Conservation (phyloP, 1,140 invertebrate species). For the Pemphigus obesinymphae region DNA sequence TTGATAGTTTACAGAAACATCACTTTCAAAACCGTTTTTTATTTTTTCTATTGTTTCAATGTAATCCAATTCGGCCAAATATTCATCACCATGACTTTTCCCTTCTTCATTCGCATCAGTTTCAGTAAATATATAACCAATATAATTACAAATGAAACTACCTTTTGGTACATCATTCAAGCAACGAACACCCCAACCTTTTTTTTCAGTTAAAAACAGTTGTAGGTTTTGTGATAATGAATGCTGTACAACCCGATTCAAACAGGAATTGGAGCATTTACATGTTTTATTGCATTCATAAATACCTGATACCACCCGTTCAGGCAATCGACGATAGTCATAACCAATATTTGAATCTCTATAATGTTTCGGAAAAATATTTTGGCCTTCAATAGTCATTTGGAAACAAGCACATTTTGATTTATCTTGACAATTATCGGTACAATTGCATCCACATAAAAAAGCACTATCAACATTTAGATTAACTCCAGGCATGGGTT, state of each 20-base stretch:
- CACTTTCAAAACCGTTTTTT: constrained; percentile 76
- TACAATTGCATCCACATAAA: constrained; percentile 84
- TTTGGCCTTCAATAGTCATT: constrained; percentile 69
- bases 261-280: constrained; percentile 72
- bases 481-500: constrained; percentile 76
- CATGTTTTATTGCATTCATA: constrained; percentile 90
- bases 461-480: constrained; percentile 82
- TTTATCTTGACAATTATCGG: constrained; percentile 83
- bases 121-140: constrained; percentile 86
- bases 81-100: constrained; percentile 85
- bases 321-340: constrained; percentile 71
- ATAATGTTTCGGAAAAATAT: constrained; percentile 53
- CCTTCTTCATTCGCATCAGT: constrained; percentile 76
- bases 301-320: constrained; percentile 82
- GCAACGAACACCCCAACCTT: constrained; percentile 94
- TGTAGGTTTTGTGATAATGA: constrained; percentile 75
- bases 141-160: constrained; percentile 92
- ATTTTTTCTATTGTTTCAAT: constrained; percentile 86
- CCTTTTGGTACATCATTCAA: constrained; percentile 91
- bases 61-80: constrained; percentile 92
- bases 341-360: constrained; percentile 65
- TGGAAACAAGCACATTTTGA: constrained; percentile 87
- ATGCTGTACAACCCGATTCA: constrained; percentile 84
- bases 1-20: constrained; percentile 55
- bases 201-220: constrained; percentile 78